Evolutionary conservation across 1,140 invertebrate species (phyloP).

Genomic region (Atopsyche davidsoni): DNA sequence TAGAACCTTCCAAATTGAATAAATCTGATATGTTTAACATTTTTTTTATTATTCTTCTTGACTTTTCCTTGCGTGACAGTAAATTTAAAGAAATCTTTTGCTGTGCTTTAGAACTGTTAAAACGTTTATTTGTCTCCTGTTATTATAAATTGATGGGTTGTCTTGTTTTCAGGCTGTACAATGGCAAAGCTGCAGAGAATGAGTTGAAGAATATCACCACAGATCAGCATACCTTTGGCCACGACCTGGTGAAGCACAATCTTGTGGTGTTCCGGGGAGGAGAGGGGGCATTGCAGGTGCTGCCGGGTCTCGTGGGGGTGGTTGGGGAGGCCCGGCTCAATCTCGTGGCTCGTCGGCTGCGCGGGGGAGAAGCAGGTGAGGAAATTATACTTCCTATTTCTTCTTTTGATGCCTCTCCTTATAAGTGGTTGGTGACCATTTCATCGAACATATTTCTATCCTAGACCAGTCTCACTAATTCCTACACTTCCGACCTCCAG

Average conservation of each 20-base stretch:
- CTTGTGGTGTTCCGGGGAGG: conserved; percentile 93
- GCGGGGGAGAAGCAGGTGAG: conserved; percentile 82
- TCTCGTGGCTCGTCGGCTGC: conserved; percentile 91
- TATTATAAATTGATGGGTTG: too few relatives aligned
- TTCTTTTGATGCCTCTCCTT: too few relatives aligned
- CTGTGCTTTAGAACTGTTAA: background rate
- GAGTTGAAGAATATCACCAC: conserved; percentile 74
- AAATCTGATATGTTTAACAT: too few relatives aligned
- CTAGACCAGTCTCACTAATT: too few relatives aligned
- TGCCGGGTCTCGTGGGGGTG: conserved; percentile 89
- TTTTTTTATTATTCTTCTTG: too few relatives aligned
- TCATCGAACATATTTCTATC: too few relatives aligned
- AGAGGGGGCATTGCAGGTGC: conserved; percentile 79
- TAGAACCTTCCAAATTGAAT: too few relatives aligned
- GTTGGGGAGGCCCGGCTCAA: conserved; percentile 95
- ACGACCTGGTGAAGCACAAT: conserved; percentile 93
- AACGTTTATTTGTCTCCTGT: too few relatives aligned
- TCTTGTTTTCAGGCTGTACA: conserved; percentile 80
- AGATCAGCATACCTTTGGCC: conserved; percentile 77
- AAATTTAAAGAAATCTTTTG: background rate
- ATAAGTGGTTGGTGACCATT: too few relatives aligned
- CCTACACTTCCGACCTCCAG: too few relatives aligned
- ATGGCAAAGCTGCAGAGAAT: conserved; percentile 87
- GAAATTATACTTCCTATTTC: conserved; percentile 85
- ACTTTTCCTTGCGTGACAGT: too few relatives aligned